phyloP scores from a whole-genome alignment of 2,888 invertebrate genomes.

The Ophraella communa region DNA sequence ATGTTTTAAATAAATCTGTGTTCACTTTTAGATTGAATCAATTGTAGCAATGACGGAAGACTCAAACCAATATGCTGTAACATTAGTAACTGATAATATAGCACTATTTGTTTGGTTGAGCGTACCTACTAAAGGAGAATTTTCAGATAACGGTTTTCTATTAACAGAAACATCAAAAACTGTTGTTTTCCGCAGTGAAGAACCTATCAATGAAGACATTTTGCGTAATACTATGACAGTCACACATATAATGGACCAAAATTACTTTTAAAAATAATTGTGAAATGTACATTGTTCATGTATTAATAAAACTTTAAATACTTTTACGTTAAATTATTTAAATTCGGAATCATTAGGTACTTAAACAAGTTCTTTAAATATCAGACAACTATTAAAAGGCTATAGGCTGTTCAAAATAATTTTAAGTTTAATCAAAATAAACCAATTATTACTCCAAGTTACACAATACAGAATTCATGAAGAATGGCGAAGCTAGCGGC shows the following conservation, averaged over 20 bases:
- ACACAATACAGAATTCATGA: no score
- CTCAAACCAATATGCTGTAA: conserved; percentile 51
- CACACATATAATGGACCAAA: background rate
- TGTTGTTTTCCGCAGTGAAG: background rate
- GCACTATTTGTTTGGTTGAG: conserved; percentile 77
- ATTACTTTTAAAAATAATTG: background rate
- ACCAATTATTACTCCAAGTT: no score
- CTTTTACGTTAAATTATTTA: background rate
- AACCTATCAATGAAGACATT: background rate
- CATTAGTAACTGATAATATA: conserved; percentile 62
- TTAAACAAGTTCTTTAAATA: no score
- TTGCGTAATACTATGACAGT: background rate
- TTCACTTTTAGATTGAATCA: conserved; percentile 42
- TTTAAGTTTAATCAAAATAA: no score
- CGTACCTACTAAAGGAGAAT: conserved; percentile 65
- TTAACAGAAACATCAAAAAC: background rate
- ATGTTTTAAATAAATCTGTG: background rate
- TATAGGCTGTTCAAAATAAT: no score
- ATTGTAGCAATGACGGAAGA: conserved; percentile 27
- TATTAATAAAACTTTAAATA: background rate
- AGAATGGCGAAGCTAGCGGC: no score
- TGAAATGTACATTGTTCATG: background rate
- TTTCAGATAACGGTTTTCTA: conserved; percentile 78
- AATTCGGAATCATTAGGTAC: no score
- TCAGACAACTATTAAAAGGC: no score